Evolutionary conservation across 2,797 vertebrate genomes (phyloP).

Genomic region (Gambelia wislizenii): DNA sequence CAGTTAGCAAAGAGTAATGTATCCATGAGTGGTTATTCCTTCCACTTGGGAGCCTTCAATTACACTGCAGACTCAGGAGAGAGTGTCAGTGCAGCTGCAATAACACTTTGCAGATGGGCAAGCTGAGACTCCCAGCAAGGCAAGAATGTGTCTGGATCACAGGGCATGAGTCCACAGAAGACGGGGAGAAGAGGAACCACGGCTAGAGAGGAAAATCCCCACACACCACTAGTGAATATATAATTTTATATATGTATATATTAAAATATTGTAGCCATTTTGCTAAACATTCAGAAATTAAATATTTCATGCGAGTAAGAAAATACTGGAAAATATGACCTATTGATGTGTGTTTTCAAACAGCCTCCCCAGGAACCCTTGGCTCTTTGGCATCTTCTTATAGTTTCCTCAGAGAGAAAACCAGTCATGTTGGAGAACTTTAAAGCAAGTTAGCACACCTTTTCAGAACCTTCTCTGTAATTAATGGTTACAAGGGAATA

Average conservation of each 20-base stretch:
- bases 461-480: not conserved
- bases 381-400: not conserved
- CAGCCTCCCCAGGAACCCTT: not conserved
- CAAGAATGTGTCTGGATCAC: not conserved
- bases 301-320: not conserved
- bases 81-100: slow-evolving; percentile 22
- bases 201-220: not conserved
- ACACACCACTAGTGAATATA: not conserved
- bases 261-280: not conserved
- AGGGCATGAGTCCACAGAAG: not conserved
- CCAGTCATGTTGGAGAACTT: not conserved
- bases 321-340: not conserved
- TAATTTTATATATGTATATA: too few relatives aligned
- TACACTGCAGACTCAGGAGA: not conserved
- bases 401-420: not conserved
- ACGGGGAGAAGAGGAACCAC: not conserved
- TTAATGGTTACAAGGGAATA: not conserved
- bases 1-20: slow-evolving; percentile 24
- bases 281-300: not conserved
- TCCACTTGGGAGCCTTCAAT: slow-evolving; percentile 32
- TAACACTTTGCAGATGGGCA: slow-evolving; percentile 29
- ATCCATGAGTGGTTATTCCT: slow-evolving; percentile 14
- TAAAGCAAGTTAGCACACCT: not conserved
- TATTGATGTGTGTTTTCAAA: not conserved
- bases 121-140: not conserved